Evolutionary conservation across 2,797 vertebrate species (phyloP), one percentile per base, ranked within the genome.

Genomic region (Paguma larvata): DNA sequence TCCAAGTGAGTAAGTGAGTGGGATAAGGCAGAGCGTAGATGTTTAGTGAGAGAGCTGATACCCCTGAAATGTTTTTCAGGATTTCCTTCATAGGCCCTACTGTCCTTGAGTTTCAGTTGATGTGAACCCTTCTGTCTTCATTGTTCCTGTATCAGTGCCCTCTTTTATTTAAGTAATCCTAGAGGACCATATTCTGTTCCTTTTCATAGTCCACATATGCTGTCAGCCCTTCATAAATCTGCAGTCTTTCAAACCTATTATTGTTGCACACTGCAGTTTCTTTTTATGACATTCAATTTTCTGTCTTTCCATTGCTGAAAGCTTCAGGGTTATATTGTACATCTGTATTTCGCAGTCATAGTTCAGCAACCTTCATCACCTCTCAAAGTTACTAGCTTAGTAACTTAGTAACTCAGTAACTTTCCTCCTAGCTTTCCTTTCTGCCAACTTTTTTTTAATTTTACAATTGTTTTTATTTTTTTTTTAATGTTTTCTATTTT

Each of bases 211-310:
- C 23, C 41, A 51, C 6, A 51, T 44, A 41, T 41, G 3, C 27
- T 13, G 3, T 80, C 34, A 56, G 51, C 63, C 25, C 63, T 85
- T 80, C 82, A 70, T n/a, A 68, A 25, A 67, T 62, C 30, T 14
- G 11, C 15, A 86, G 53, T 44, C 19, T 65, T 73, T 86, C 4
- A 21, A 86, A 46, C 62, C 32, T 84, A 38, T 82, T 77, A 93
- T 4, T 56, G 16, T 78, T 85, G 67, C 14, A 79, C 3, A 38
- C 38, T 48, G 59, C 25, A 5, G 9, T 46, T 94, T 77, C 59
- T 77, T 77, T 85, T 90, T 56, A 94, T 70, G 78, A 90, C 41
- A 62, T 78, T 25, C 85, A 11, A 65, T 89, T 75, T 83, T 79
- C 80, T 70, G 27, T 23, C 21, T 70, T 63, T 41, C 9, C 48